phyloP scores from a whole-genome alignment of 2,113 vertebrate genomes.

The Columbina picui region DNA sequence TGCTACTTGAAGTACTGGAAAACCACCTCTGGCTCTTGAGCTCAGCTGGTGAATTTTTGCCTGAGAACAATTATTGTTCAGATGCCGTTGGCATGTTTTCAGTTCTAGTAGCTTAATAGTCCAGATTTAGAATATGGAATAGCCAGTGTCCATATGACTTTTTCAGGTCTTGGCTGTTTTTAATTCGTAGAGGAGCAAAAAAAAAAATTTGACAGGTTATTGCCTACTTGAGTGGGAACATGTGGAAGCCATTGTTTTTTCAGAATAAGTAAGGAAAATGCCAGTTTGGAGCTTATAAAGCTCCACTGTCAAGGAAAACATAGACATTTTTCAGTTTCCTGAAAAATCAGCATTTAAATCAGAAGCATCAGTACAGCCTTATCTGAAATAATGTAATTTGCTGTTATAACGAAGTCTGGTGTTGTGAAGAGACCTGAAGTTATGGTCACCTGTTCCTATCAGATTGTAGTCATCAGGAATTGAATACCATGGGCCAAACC shows the following conservation, averaged over 20 bases:
- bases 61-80: background rate
- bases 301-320: background rate
- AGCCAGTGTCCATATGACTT: background rate
- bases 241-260: background rate
- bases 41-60: background rate
- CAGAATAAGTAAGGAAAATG: background rate
- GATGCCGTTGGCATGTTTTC: background rate
- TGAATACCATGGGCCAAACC: background rate
- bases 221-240: background rate
- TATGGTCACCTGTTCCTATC: background rate
- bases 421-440: background rate
- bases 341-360: background rate
- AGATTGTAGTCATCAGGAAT: conserved; percentile 31
- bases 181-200: background rate
- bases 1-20: background rate
- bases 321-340: background rate
- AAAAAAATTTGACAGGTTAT: background rate
- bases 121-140: background rate
- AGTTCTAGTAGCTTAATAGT: background rate
- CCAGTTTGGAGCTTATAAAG: conserved; percentile 2
- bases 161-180: background rate
- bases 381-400: background rate
- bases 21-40: background rate
- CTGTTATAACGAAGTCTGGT: background rate
- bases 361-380: background rate